phyloP scores from a whole-genome alignment of 1,140 invertebrate species.

The Brachionus calyciflorus region DNA sequence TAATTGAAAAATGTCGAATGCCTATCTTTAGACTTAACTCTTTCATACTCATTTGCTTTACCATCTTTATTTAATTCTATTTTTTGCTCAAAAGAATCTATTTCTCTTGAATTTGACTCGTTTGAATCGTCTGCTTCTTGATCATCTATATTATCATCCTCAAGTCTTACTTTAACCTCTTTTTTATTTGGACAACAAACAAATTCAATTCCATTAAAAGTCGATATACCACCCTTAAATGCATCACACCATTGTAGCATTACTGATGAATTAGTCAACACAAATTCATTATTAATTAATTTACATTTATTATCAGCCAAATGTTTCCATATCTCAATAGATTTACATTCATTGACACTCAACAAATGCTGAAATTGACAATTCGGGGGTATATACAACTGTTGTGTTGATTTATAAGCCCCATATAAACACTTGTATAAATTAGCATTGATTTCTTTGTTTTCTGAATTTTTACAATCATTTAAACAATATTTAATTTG shows the following conservation, averaged over 20 bases:
- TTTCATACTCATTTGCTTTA: not conserved
- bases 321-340: not conserved
- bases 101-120: not conserved
- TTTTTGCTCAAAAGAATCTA: not conserved
- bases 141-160: constrained; percentile 10
- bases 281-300: not conserved
- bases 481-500: not conserved
- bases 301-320: constrained; percentile 10
- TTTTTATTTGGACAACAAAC: constrained; percentile 1
- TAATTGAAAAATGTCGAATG: not conserved
- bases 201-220: constrained; percentile 34
- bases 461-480: not conserved
- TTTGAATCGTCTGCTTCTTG: not conserved
- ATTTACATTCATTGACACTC: not conserved
- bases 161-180: not conserved
- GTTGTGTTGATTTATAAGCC: constrained; percentile 9
- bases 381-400: not conserved
- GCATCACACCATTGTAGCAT: constrained; percentile 38
- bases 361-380: constrained; percentile 18
- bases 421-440: constrained; percentile 35
- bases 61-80: not conserved
- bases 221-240: not conserved
- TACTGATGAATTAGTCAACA: not conserved
- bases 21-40: not conserved
- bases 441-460: not conserved